Evolutionary conservation across 2,113 vertebrate species (phyloP), one percentile per base, ranked within the genome.

Genomic region (Orcinus orca): DNA sequence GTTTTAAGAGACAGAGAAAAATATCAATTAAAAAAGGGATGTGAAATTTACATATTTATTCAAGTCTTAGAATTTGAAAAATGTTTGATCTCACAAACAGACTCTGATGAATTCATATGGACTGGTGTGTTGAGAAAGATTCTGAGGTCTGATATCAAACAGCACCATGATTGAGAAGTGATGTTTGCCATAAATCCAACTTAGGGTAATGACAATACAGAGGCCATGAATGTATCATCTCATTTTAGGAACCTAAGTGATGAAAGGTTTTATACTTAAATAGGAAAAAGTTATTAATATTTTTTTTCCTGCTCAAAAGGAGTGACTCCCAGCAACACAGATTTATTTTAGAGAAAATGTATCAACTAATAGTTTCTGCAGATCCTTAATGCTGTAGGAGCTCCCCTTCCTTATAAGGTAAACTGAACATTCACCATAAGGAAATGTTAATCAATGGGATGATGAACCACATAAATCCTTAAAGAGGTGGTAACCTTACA

Each of bases 1-100:
- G 31, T 88, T 85, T 95, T 91, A 95, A 91, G 60, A 92, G 58
- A 67, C 21, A 93, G 55, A 89, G 73, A 86, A 91, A 96, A 90
- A 50, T 36, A 97, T 63, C 38, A 88, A 53, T 92, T 86, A 92
- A 81, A 29, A 29, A 50, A 74, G 47, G 63, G 76, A 79, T 90
- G 83, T 87, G 33, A 44, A 93, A 84, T n/a, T 53, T 44, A 70
- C 88, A 88, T 76, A 18, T 84, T 82, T 29, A 90, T 18, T 58
- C 15, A 79, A 70, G 26, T 21, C 74, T 89, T 71, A 1, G 44
- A 87, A 87, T 38, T 83, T 53, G 58, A 90, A 85, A 60, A 53
- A 31, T 41, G 12, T 58, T 85, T 60, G 29, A 31, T n/a, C 31
- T 95, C 14, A 50, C 29, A 90, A 93, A 41, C 18, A 0, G 6